These are phyloP conservation scores for Corythoichthys intestinalis DNA, from an alignment of 2,113 vertebrate species.

Conservation along the genomic window DNA sequence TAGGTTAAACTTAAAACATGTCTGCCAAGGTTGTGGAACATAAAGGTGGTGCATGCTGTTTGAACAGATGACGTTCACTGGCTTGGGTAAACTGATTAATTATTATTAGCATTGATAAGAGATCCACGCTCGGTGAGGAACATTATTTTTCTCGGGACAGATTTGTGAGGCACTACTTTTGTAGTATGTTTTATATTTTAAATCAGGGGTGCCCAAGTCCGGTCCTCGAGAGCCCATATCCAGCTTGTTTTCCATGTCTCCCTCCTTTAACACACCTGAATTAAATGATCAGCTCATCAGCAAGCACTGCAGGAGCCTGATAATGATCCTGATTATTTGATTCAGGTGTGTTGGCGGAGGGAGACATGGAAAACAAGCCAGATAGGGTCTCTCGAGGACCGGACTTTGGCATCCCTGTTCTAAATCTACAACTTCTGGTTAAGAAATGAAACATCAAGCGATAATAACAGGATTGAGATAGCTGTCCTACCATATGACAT, in stretches of 20 bases:
- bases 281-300: too few species aligned
- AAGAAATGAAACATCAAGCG: too few species aligned
- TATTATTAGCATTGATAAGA: neutral
- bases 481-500: neutral
- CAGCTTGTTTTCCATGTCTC: too few species aligned
- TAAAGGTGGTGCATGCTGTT: slow-evolving; percentile 30
- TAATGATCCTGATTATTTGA: too few species aligned
- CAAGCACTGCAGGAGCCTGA: too few species aligned
- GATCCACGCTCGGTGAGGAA: neutral
- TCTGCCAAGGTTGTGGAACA: slow-evolving; percentile 19
- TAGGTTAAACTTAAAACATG: slow-evolving; percentile 7
- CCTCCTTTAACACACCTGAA: too few species aligned
- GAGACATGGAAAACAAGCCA: too few species aligned
- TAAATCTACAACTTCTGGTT: too few species aligned
- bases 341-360: too few species aligned
- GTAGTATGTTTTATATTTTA: neutral
- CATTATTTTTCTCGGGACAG: neutral
- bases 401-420: neutral
- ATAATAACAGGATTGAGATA: neutral
- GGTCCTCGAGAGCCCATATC: too few species aligned
- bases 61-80: slow-evolving; percentile 9
- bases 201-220: too few species aligned
- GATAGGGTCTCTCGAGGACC: too few species aligned
- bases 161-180: neutral
- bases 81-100: neutral